Evolutionary conservation across 2,888 invertebrate genomes (phyloP), one percentile per base, ranked within the genome.

Genomic region (Spisula solida): DNA sequence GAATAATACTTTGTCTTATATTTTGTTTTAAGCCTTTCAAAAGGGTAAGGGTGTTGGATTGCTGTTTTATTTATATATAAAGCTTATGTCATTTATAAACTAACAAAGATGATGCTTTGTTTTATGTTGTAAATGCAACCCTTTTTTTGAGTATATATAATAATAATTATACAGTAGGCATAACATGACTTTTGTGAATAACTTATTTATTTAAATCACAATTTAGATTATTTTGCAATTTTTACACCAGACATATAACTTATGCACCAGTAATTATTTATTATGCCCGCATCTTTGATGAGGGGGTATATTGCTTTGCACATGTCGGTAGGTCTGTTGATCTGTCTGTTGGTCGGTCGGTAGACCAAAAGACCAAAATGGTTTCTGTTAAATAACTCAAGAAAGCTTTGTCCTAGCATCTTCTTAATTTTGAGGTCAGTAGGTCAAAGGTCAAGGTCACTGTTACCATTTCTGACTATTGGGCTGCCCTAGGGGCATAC

Each of bases 21-120:
- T 70, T 75, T 60, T 75, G 25, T 75, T 75, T 75, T 75, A 75
- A 75, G 75, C 75, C 14, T 34, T 75, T 75, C 75, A 25, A 75
- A 31, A 75, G 75, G 29, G 75, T 75, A 75, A 75, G 75, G 29
- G 29, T 34, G 75, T 75, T 75, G 29, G 75, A 31, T 75, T 75
- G 75, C 75, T 75, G 34, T 34, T 31, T 25, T 75, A 31, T 34
- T 75, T 34, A 41, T 75, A 75, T 75, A 34, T 75, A 31, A 75
- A 75, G 75, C 75, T 75, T 75, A 5, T 41, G 41, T 41, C 41
- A 41, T 75, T 34, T 34, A 75, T 75, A 16, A 75, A 75, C 75
- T 75, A 75, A 75, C 34, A 31, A 75, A 25, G 18, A 31, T 34
- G 75, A 75, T 31, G 75, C 75, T 75, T 75, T 31, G 75, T 31